Percentiles rank a stretch among this genome's conserved stretches.
Conservation (phyloP, 2,797 vertebrate genomes). For the Semotilus atromaculatus region DNA sequence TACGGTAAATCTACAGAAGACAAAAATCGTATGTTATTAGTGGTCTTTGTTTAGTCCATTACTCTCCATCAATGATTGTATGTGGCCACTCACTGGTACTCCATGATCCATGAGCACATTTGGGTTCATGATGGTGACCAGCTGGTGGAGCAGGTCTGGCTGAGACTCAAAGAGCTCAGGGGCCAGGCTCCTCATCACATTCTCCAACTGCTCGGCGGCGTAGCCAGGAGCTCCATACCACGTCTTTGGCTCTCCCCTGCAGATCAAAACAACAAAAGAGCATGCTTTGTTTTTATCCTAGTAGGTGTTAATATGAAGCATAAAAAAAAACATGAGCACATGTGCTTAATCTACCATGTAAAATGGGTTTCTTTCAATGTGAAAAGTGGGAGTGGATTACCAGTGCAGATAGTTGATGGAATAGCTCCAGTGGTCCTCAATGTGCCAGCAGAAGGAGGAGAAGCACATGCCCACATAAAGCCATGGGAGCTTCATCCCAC, state of each 20-base stretch:
- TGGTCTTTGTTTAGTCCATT: neutral
- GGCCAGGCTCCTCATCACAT: slow-evolving; percentile 95
- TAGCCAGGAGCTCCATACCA: slow-evolving; percentile 98
- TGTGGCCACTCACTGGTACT: slow-evolving; percentile 85
- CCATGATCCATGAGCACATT: slow-evolving; percentile 97
- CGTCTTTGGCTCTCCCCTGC: slow-evolving; percentile 98
- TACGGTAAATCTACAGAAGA: slow-evolving; percentile 88
- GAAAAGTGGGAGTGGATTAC: slow-evolving; percentile 68
- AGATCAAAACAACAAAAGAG: slow-evolving; percentile 45
- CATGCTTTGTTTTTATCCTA: neutral
- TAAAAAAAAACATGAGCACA: neutral
- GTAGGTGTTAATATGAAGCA: neutral
- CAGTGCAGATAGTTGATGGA: slow-evolving; percentile 98
- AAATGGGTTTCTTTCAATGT: neutral
- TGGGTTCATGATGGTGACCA: slow-evolving; percentile 99
- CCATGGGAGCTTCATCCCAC: slow-evolving; percentile 99
- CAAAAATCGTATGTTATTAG: neutral
- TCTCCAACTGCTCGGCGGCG: slow-evolving; percentile 94
- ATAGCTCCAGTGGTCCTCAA: slow-evolving; percentile 99
- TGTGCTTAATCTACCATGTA: neutral
- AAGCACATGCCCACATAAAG: slow-evolving; percentile 99
- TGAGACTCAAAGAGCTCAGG: slow-evolving; percentile 97
- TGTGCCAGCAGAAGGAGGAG: slow-evolving; percentile 99
- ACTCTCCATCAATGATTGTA: neutral
- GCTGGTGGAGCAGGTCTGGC: slow-evolving; percentile 97